Evolutionary conservation across 2,113 vertebrate genomes (phyloP).

Genomic region (Falcunculus frontatus): DNA sequence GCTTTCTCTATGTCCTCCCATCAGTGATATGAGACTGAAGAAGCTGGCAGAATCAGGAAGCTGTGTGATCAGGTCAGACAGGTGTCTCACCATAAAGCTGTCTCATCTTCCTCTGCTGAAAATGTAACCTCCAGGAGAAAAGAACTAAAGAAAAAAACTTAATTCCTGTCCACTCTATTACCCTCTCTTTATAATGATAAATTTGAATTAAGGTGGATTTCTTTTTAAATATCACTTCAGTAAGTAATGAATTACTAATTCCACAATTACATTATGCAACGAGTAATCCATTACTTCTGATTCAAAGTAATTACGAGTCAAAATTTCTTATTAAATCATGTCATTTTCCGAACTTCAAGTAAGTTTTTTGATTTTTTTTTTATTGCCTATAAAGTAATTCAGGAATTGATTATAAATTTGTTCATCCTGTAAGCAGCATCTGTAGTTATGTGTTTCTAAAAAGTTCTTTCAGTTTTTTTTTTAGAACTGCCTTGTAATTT

Average conservation of each 20-base stretch:
- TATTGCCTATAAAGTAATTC: neutral
- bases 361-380: neutral
- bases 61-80: neutral
- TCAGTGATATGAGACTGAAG: neutral
- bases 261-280: slow-evolving; percentile 20
- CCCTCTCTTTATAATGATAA: neutral
- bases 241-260: slow-evolving; percentile 48
- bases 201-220: neutral
- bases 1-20: neutral
- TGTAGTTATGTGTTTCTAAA: neutral
- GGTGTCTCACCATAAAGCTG: neutral
- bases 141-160: neutral
- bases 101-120: neutral
- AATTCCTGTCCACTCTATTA: neutral
- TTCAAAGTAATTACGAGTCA: slow-evolving; percentile 40
- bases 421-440: neutral
- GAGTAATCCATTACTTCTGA: slow-evolving; percentile 17
- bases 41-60: neutral
- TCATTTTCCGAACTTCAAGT: slow-evolving; percentile 29
- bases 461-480: neutral
- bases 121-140: neutral
- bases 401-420: neutral
- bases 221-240: neutral
- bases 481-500: neutral
- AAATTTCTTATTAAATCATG: slow-evolving; percentile 30